A percentile compares a stretch with the other conserved stretches of the same genome.
phyloP scores from a whole-genome alignment of 2,888 invertebrate species.

The Cryptus viduatorius region DNA sequence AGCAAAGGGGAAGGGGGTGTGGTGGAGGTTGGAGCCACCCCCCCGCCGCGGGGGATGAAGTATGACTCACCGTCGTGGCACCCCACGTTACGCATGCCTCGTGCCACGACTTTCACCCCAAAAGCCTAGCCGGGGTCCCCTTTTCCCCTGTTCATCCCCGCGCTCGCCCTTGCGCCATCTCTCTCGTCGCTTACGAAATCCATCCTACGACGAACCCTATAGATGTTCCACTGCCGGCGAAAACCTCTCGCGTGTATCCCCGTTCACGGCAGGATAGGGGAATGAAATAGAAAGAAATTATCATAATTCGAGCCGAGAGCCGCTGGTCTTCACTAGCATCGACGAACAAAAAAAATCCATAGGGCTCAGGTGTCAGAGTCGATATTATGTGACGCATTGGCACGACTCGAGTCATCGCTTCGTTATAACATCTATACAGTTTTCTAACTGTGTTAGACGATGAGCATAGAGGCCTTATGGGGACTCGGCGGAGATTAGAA shows the following conservation, averaged over 20 bases:
- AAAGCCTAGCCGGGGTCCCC: conserved; percentile 62
- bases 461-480: conserved; percentile 22
- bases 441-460: background rate
- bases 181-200: conserved; percentile 45
- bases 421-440: background rate
- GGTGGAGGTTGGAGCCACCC: conserved; percentile 58
- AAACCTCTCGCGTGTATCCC: conserved; percentile 50
- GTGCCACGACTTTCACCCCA: conserved; percentile 73
- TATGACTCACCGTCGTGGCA: conserved; percentile 79
- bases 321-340: conserved; percentile 28
- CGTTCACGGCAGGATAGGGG: conserved; percentile 54
- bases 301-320: conserved; percentile 78
- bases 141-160: conserved; percentile 41
- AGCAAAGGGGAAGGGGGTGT: conserved; percentile 38
- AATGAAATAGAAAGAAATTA: conserved; percentile 75
- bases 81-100: conserved; percentile 73
- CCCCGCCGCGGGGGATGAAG: conserved; percentile 79
- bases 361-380: conserved; percentile 72
- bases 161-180: conserved; percentile 51
- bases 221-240: conserved; percentile 46
- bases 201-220: conserved; percentile 45
- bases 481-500: conserved; percentile 60
- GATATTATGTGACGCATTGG: conserved; percentile 70
- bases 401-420: conserved; percentile 69
- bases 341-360: conserved; percentile 33